These are phyloP conservation scores for Eutrigla gurnardus DNA, from an alignment of 2,797 vertebrate genomes.

Conservation along the genomic window DNA sequence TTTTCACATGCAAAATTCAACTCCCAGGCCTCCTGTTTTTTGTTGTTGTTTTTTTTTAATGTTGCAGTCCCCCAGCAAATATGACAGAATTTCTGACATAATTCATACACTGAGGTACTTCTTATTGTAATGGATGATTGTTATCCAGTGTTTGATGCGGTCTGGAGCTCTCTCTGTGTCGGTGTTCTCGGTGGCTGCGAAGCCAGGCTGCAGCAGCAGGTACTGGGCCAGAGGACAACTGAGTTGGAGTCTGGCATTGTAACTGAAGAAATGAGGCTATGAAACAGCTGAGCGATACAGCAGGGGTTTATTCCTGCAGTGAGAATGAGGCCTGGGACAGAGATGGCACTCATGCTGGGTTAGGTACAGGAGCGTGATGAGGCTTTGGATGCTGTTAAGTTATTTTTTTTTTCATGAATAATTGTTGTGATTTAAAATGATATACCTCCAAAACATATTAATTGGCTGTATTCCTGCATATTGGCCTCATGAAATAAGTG, in stretches of 20 bases:
- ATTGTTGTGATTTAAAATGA: neutral
- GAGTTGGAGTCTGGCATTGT: conserved; percentile 18
- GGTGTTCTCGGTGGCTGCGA: conserved; percentile 7
- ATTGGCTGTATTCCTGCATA: neutral
- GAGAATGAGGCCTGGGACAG: conserved; percentile 21
- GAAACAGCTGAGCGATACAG: conserved; percentile 38
- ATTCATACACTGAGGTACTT: conserved; percentile 31
- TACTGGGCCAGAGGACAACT: conserved; percentile 21
- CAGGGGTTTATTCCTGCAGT: conserved; percentile 26
- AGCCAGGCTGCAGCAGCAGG: conserved; percentile 19
- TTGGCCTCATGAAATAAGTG: neutral
- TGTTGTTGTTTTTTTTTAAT: conserved; percentile 22
- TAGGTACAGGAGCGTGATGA: neutral
- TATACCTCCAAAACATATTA: neutral
- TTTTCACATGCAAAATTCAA: conserved; percentile 68
- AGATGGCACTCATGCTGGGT: conserved; percentile 11
- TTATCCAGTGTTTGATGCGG: conserved; percentile 18
- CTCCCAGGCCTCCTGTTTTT: conserved; percentile 37
- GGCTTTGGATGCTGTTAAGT: neutral
- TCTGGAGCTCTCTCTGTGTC: conserved; percentile 29
- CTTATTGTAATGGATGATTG: conserved; percentile 20
- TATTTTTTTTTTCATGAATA: neutral
- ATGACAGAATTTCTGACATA: conserved; percentile 38
- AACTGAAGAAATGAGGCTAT: conserved; percentile 34
- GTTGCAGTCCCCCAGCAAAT: conserved; percentile 17